phyloP scores from a whole-genome alignment of 2,113 vertebrate genomes.

The Macrotis lagotis region DNA sequence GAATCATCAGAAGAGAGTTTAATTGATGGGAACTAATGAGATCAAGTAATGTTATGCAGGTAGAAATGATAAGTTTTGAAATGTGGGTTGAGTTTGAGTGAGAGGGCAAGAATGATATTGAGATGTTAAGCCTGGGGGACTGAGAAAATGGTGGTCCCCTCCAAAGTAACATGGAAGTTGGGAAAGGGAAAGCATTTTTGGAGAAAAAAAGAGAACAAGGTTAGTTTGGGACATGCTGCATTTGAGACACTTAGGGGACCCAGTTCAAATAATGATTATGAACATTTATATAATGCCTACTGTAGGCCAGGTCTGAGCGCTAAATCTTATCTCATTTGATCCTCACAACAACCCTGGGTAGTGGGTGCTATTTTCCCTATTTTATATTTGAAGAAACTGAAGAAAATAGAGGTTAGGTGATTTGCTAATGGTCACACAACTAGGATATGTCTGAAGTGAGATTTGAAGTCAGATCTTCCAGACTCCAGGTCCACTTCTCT shows the following conservation, averaged over 20 bases:
- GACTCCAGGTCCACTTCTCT: background rate
- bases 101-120: background rate
- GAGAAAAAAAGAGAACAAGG: background rate
- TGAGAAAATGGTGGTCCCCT: background rate
- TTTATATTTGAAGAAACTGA: background rate
- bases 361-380: background rate
- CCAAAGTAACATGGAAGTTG: background rate
- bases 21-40: too few species aligned
- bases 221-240: background rate
- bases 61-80: background rate
- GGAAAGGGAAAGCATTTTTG: background rate
- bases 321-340: background rate
- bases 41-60: too few species aligned
- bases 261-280: background rate
- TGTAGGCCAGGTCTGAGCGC: background rate
- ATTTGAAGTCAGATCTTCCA: background rate
- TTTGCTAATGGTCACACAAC: background rate
- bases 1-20: too few species aligned
- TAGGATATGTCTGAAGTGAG: background rate
- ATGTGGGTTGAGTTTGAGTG: background rate
- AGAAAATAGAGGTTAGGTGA: background rate
- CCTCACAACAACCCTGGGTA: background rate
- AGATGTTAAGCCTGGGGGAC: background rate
- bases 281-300: background rate
- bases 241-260: too few species aligned